A percentile compares a stretch with the other conserved stretches of the same genome.
phyloP scores from a whole-genome alignment of 1,140 invertebrate genomes.

The Cherax quadricarinatus region DNA sequence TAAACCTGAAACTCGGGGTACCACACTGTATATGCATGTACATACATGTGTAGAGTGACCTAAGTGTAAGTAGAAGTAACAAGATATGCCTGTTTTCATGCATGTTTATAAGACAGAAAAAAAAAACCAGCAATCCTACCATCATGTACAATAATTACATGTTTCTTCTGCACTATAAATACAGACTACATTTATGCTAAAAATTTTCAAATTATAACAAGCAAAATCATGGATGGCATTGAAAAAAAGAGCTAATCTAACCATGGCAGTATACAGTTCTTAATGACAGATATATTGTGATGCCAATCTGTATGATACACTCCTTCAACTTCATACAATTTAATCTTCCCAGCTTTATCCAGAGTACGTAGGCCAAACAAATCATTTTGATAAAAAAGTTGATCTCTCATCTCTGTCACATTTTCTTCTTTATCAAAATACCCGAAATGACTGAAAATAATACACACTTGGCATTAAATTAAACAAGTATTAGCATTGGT shows the following conservation, averaged over 20 bases:
- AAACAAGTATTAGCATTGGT: too few species aligned
- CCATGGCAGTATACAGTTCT: slow-evolving; percentile 87
- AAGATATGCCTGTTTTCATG: too few species aligned
- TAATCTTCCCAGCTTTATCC: slow-evolving; percentile 82
- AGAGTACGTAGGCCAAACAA: slow-evolving; percentile 87
- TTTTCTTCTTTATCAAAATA: slow-evolving; percentile 86
- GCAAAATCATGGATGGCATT: neutral
- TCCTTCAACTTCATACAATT: slow-evolving; percentile 83
- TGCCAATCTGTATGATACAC: slow-evolving; percentile 90
- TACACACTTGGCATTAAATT: neutral
- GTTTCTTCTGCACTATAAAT: too few species aligned
- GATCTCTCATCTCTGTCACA: slow-evolving; percentile 84
- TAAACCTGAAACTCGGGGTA: too few species aligned
- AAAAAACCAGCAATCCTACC: too few species aligned
- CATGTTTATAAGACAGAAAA: too few species aligned
- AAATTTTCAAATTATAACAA: neutral
- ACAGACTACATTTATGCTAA: neutral
- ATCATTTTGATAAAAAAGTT: slow-evolving; percentile 85
- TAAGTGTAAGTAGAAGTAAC: too few species aligned
- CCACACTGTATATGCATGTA: too few species aligned
- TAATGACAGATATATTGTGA: slow-evolving; percentile 85
- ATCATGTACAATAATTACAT: too few species aligned
- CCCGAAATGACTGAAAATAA: slow-evolving; percentile 87
- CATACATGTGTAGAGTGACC: too few species aligned
- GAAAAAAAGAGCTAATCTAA: slow-evolving; percentile 81